Conservation (phyloP, 2,888 invertebrate species). For the Acleris literana region DNA sequence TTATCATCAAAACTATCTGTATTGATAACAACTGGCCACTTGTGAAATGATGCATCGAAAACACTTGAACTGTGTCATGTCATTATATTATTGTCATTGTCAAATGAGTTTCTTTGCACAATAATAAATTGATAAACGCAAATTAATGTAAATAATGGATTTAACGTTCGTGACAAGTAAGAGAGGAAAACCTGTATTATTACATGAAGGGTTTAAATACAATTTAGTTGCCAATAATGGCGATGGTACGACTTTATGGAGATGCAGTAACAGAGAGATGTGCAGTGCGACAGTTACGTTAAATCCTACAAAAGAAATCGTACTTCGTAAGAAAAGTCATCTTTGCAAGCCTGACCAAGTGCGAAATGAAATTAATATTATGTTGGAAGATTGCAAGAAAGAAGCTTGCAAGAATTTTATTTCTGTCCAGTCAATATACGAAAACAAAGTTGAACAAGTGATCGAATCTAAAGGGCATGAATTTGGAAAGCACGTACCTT, state of each 20-base stretch:
- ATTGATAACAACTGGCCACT: neutral
- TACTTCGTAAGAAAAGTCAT: constrained; percentile 9
- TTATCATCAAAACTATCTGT: too few relatives aligned
- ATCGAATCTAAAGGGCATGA: constrained; percentile 3
- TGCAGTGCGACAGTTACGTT: constrained; percentile 6
- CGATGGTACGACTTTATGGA: constrained; percentile 8
- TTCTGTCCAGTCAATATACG: constrained; percentile 21
- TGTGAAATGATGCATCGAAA: neutral
- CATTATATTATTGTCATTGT: constrained; percentile 1
- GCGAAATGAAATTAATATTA: constrained; percentile 5
- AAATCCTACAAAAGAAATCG: neutral
- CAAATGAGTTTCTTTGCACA: neutral
- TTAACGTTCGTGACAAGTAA: constrained; percentile 1
- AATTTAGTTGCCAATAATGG: constrained; percentile 10
- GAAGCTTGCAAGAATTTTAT: constrained; percentile 8
- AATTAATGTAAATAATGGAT: constrained; percentile 1
- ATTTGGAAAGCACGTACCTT: constrained; percentile 2
- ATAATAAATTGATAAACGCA: neutral
- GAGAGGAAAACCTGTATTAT: constrained; percentile 5
- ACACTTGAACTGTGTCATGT: neutral
- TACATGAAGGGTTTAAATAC: constrained; percentile 12
- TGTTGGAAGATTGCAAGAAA: constrained; percentile 9
- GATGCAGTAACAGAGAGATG: neutral
- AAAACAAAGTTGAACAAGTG: constrained; percentile 10
- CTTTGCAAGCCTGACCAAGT: constrained; percentile 4